A percentile compares a stretch with the other conserved stretches of the same genome.
Conservation (phyloP, 2,113 vertebrate genomes). For the Nothocercus nigrocapillus region DNA sequence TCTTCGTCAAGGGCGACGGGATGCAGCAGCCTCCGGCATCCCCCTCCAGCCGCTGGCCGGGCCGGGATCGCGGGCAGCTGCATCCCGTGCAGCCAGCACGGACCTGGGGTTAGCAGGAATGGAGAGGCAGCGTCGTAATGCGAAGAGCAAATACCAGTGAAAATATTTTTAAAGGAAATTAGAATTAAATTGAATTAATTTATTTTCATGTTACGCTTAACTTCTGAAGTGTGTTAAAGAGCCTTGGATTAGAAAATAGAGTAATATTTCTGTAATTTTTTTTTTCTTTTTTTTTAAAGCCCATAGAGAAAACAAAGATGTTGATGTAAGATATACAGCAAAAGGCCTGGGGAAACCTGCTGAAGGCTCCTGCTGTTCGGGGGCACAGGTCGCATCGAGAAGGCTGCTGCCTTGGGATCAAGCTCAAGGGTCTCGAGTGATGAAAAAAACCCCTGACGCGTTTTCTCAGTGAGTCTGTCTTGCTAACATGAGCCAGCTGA, state of each 20-base stretch:
- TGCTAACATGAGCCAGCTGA: constrained; percentile 74
- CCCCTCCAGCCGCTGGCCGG: neutral
- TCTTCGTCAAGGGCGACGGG: neutral
- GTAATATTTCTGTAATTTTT: neutral
- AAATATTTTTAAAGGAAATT: neutral
- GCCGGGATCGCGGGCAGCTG: neutral
- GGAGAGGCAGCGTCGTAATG: neutral
- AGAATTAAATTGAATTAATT: neutral
- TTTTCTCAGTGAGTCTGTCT: constrained; percentile 75
- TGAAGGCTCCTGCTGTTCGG: constrained; percentile 53
- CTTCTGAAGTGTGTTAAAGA: neutral
- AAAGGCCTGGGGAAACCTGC: neutral
- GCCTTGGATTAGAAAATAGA: neutral
- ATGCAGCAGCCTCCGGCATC: neutral
- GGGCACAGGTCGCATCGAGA: constrained; percentile 67
- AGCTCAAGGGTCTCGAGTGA: constrained; percentile 71
- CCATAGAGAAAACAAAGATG: neutral
- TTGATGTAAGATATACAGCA: constrained; percentile 29
- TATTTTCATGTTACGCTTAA: neutral
- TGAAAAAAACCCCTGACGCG: constrained; percentile 82
- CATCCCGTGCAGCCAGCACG: neutral
- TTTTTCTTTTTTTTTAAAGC: neutral
- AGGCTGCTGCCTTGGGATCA: constrained; percentile 71
- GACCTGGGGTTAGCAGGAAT: neutral
- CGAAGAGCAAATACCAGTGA: neutral